Percentiles rank a stretch among this genome's conserved stretches.
phyloP scores from a whole-genome alignment of 1,140 invertebrate genomes.

The Saccostrea echinata region DNA sequence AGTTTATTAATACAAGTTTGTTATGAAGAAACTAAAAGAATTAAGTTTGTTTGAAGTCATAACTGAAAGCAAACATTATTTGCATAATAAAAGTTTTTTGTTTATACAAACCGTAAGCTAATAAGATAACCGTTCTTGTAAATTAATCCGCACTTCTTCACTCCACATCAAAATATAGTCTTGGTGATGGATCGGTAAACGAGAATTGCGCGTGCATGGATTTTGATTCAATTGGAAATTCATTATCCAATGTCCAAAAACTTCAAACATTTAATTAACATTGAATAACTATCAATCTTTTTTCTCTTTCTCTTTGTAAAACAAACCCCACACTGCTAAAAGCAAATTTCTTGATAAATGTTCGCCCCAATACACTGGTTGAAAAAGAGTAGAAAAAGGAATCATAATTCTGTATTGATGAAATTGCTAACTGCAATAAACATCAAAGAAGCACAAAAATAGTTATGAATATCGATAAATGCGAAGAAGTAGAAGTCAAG shows the following conservation, averaged over 20 bases:
- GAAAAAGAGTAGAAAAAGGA: background rate
- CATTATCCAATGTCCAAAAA: slow-evolving; percentile 28
- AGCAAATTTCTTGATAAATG: slow-evolving; percentile 33
- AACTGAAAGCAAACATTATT: slow-evolving; percentile 6
- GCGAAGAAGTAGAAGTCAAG: background rate
- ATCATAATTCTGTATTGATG: slow-evolving; percentile 26
- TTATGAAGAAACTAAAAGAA: background rate
- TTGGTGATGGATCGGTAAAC: slow-evolving; percentile 17
- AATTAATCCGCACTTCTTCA: slow-evolving; percentile 16
- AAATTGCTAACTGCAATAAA: background rate
- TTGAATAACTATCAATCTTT: slow-evolving; percentile 39
- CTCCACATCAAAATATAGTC: background rate
- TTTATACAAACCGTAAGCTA: slow-evolving; percentile 15
- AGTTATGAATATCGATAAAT: slow-evolving; percentile 21
- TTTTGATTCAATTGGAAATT: slow-evolving; percentile 25
- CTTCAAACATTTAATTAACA: slow-evolving; percentile 37
- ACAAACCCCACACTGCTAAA: background rate
- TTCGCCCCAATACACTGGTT: slow-evolving; percentile 15
- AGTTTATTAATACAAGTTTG: background rate
- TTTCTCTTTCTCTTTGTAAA: slow-evolving; percentile 16
- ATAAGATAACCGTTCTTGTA: slow-evolving; percentile 8
- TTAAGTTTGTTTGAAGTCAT: background rate
- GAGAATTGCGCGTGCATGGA: slow-evolving; percentile 32
- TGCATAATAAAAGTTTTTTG: slow-evolving; percentile 19
- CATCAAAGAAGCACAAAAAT: slow-evolving; percentile 20